Conservation (phyloP, 2,797 vertebrate genomes). For the Scomberomorus guttatus region DNA sequence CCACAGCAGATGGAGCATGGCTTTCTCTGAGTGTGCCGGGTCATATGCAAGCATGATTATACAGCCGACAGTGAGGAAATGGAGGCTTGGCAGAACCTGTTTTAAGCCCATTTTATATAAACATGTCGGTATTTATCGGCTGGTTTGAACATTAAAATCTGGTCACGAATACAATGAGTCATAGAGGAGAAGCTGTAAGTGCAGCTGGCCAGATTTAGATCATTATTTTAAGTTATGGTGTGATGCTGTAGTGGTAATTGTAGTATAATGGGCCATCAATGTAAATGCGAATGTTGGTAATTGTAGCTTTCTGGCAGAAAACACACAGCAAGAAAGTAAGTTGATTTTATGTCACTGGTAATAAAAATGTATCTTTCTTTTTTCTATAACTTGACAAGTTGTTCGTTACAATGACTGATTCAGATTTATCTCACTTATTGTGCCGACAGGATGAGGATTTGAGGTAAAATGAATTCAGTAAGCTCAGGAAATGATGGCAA, state of each 20-base stretch:
- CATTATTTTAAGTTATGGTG: constrained; percentile 76
- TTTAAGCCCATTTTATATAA: constrained; percentile 69
- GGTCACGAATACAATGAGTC: constrained; percentile 63
- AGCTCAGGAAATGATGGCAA: constrained; percentile 22
- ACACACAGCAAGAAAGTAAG: constrained; percentile 51
- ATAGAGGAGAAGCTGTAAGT: constrained; percentile 62
- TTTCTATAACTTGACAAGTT: constrained; percentile 40
- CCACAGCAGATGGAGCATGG: constrained; percentile 80
- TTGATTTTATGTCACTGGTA: constrained; percentile 45
- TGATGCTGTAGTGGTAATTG: constrained; percentile 73
- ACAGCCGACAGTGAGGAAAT: constrained; percentile 52
- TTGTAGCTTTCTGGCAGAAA: constrained; percentile 65
- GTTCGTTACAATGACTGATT: constrained; percentile 51
- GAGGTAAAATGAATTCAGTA: constrained; percentile 33
- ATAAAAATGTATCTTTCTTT: constrained; percentile 38
- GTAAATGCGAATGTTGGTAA: constrained; percentile 72
- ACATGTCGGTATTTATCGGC: constrained; percentile 64
- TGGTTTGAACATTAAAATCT: constrained; percentile 68
- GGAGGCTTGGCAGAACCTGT: constrained; percentile 56
- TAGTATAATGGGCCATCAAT: constrained; percentile 74
- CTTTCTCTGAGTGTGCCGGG: constrained; percentile 68
- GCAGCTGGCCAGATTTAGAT: constrained; percentile 77
- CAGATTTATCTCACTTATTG: constrained; percentile 18
- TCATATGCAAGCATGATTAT: constrained; percentile 76
- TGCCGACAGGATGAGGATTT: constrained; percentile 31